A percentile compares a stretch with the other conserved stretches of the same genome.
phyloP scores from a whole-genome alignment of 1,140 invertebrate species.

The Lineus longissimus region DNA sequence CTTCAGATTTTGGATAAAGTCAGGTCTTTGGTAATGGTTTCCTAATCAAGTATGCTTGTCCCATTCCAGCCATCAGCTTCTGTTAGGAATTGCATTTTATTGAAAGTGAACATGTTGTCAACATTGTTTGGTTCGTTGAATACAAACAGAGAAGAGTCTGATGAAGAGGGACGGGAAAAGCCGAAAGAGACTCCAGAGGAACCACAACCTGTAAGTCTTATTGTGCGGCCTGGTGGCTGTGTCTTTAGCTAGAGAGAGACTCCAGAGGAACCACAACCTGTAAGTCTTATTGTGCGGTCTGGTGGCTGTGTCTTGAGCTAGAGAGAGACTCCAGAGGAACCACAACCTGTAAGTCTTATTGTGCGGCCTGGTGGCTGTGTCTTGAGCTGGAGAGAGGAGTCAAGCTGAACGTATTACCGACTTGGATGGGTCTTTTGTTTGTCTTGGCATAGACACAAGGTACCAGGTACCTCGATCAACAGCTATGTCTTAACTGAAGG shows the following conservation, averaged over 20 bases:
- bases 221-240: no score
- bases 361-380: no score
- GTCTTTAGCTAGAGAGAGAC: no score
- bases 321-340: slow-evolving; percentile 19
- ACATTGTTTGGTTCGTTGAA: slow-evolving; percentile 69
- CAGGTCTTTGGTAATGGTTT: no score
- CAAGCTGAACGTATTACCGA: background rate
- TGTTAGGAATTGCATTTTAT: slow-evolving; percentile 54
- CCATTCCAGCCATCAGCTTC: slow-evolving; percentile 53
- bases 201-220: slow-evolving; percentile 38
- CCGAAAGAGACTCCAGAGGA: slow-evolving; percentile 16
- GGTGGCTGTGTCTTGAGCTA: no score
- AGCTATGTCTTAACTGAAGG: no score
- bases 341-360: slow-evolving; percentile 35
- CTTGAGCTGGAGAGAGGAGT: no score
- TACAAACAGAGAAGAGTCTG: slow-evolving; percentile 31
- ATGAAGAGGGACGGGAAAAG: slow-evolving; percentile 24
- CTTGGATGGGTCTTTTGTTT: background rate
- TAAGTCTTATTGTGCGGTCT: slow-evolving; percentile 19
- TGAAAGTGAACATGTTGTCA: slow-evolving; percentile 67
- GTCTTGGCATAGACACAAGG: no score
- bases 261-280: slow-evolving; percentile 35
- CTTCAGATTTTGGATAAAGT: no score
- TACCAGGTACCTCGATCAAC: no score
- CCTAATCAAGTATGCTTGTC: background rate